Base-by-base conservation (phyloP, 37 sponge, comb jelly and placozoan species). In the Halisarca cf. caerulea region DNA sequence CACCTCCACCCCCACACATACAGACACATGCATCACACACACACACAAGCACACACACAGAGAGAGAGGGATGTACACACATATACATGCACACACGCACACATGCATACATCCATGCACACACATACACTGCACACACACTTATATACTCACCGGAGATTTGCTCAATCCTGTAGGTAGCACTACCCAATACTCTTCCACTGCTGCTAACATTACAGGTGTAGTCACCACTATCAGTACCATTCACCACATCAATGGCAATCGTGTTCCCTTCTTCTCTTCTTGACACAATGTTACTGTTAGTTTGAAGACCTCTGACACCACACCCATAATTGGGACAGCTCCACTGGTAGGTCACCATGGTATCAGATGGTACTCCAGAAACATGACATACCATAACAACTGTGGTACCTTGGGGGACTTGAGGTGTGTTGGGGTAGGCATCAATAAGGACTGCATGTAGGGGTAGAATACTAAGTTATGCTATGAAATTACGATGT, bases 401-500 rank as follows among this genome's bases (percentile, higher is more conserved):
- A 32, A 74, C 41, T 17, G 77, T 74, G 21, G 77, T 74, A 24
- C 77, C 77, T 74, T 74, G 77, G 38, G 32, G 23, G 38, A 74
- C 77, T 8, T 14, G n/a, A 40, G 77, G 21, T 21, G 43, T 74
- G 77, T 41, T 74, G 20, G 77, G 77, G 45, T 74, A 74, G 77
- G 77, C 77, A 74, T 74, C 77, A 43, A 74, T 74, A n/a, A 44
- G n/a, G 18, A 74, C 77, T 74, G 45, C 6, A 17, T 20, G 9
- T 39, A 44, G 23, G 6, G 25, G 36, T 3, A 11, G 21, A n/a
- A n/a, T n/a, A n/a, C n/a, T n/a, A n/a, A n/a, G n/a, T n/a, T n/a
- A n/a, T n/a, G n/a, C n/a, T n/a, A n/a, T n/a, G n/a, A n/a, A n/a
- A n/a, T n/a, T n/a, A n/a, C n/a, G n/a, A n/a, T n/a, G n/a, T n/a